Evolutionary conservation across 2,113 vertebrate genomes (phyloP).

Genomic region (Paradisaea rubra): DNA sequence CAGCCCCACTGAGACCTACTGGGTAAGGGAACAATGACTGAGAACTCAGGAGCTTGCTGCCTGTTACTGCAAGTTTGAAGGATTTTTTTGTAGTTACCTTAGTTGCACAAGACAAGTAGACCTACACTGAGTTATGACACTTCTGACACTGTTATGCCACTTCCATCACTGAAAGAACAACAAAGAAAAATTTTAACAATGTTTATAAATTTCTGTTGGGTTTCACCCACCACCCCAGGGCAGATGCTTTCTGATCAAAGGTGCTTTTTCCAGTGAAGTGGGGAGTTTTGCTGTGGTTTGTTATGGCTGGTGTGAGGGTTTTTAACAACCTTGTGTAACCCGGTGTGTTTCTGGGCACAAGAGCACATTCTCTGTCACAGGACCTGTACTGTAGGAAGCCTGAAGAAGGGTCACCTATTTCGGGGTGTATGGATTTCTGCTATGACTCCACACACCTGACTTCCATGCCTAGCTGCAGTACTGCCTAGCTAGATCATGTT

Average conservation of each 20-base stretch:
- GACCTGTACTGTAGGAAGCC: not conserved
- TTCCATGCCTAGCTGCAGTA: not conserved
- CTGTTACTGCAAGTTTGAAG: not conserved
- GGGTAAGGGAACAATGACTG: rapidly evolving
- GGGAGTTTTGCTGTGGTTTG: not conserved
- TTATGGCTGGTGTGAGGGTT: not conserved
- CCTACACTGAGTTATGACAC: not conserved
- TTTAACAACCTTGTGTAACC: not conserved
- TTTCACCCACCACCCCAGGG: not conserved
- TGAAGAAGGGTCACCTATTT: not conserved
- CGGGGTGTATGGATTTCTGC: not conserved
- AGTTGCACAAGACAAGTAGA: not conserved
- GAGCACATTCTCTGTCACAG: not conserved
- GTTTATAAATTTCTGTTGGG: not conserved
- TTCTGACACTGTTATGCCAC: not conserved
- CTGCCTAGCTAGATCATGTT: not conserved
- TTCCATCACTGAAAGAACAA: not conserved
- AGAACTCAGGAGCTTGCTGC: not conserved
- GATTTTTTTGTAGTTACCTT: not conserved
- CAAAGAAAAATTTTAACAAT: not conserved
- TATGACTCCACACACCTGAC: not conserved
- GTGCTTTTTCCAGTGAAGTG: not conserved
- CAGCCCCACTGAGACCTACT: too few relatives aligned
- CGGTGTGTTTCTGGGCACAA: not conserved
- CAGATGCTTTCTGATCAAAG: not conserved